Percentiles rank a stretch among this genome's conserved stretches.
Conservation (phyloP, 2,113 vertebrate genomes). For the Xiphophorus hellerii region DNA sequence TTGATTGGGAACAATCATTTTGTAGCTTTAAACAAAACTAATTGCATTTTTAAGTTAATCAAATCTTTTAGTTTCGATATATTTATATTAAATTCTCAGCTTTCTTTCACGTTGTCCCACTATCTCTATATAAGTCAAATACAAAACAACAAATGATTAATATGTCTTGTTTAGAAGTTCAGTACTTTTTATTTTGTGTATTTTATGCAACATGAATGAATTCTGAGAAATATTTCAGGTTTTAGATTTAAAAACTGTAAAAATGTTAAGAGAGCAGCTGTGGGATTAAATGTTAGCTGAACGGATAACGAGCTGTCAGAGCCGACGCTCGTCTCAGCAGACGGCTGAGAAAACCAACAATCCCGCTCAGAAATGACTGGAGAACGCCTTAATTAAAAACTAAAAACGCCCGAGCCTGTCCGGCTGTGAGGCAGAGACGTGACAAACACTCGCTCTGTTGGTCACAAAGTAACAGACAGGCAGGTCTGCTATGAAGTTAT, state of each 20-base stretch:
- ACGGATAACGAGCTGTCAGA: slow-evolving; percentile 65
- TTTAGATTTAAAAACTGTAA: slow-evolving; percentile 44
- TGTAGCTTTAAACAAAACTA: too few species aligned
- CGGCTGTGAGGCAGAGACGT: slow-evolving; percentile 43
- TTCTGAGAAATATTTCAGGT: slow-evolving; percentile 13
- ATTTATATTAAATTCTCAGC: too few species aligned
- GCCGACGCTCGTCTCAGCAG: slow-evolving; percentile 22
- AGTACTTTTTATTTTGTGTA: too few species aligned
- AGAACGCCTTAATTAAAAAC: slow-evolving; percentile 54
- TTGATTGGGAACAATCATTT: too few species aligned
- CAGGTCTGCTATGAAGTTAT: background rate
- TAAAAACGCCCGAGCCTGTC: slow-evolving; percentile 17
- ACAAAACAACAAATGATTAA: too few species aligned
- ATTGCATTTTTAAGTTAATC: too few species aligned
- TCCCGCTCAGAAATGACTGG: slow-evolving; percentile 39
- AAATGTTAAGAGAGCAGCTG: slow-evolving; percentile 50
- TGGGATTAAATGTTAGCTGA: slow-evolving; percentile 61
- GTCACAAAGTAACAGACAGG: background rate
- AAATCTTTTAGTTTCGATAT: too few species aligned
- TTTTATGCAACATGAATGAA: too few species aligned
- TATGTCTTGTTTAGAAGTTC: too few species aligned
- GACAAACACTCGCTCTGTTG: slow-evolving; percentile 10
- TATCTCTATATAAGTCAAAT: too few species aligned
- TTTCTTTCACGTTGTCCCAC: too few species aligned
- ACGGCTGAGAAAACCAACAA: slow-evolving; percentile 27